These are phyloP conservation scores for Zosterops hypoxanthus DNA, from an alignment of 2,113 vertebrate genomes.

Conservation along the genomic window DNA sequence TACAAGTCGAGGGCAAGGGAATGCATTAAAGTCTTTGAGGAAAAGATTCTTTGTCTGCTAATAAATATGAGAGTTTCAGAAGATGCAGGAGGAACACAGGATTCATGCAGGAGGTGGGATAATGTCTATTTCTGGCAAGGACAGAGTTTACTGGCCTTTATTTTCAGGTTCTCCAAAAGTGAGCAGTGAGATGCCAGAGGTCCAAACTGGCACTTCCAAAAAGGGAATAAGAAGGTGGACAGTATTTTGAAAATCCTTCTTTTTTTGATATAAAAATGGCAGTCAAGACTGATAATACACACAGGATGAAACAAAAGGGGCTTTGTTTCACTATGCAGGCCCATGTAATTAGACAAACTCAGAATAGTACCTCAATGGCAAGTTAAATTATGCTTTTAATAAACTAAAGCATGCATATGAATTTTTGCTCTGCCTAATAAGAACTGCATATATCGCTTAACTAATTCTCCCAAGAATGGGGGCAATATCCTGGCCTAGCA, in stretches of 20 bases:
- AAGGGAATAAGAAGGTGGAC: background rate
- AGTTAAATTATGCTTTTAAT: background rate
- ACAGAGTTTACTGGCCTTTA: background rate
- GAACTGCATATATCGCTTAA: background rate
- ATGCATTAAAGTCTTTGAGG: background rate
- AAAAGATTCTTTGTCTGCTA: background rate
- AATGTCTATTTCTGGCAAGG: background rate
- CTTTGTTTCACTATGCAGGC: background rate
- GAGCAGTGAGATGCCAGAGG: background rate
- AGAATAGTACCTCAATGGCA: background rate
- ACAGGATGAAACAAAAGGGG: background rate
- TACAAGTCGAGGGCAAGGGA: conserved; percentile 10
- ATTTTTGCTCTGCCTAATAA: background rate
- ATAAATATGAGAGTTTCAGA: background rate
- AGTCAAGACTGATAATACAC: background rate
- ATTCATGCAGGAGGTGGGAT: background rate
- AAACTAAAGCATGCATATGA: background rate
- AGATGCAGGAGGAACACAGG: background rate
- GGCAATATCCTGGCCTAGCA: background rate
- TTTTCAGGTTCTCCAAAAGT: background rate
- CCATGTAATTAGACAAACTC: background rate
- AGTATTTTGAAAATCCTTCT: background rate
- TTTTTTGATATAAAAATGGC: background rate
- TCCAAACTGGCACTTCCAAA: background rate
- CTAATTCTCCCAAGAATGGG: background rate